Evolutionary conservation across 1,140 invertebrate species (phyloP).

Genomic region (Danaus plexippus): DNA sequence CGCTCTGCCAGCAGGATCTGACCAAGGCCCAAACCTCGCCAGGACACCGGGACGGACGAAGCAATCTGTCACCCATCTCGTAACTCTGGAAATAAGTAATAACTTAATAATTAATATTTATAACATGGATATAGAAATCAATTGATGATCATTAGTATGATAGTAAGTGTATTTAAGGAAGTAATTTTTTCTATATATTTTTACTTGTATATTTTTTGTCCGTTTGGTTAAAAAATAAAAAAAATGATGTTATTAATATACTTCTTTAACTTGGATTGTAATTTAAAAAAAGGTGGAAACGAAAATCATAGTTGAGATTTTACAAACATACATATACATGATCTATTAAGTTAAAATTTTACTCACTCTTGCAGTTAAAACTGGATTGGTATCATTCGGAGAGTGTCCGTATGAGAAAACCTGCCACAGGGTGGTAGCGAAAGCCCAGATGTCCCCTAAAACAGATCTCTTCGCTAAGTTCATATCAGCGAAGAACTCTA

Average conservation of each 20-base stretch:
- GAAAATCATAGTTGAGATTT: no score
- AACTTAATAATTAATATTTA: not conserved
- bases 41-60: constrained; percentile 83
- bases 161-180: not conserved
- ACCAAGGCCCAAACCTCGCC: constrained; percentile 88
- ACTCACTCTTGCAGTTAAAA: constrained; percentile 53
- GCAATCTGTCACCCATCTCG: constrained; percentile 79
- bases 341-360: not conserved
- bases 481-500: constrained; percentile 81
- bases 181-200: no score
- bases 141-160: not conserved
- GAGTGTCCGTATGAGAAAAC: constrained; percentile 85
- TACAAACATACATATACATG: no score
- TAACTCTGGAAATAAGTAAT: constrained; percentile 72
- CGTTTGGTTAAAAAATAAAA: no score
- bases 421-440: constrained; percentile 91
- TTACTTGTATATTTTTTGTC: no score
- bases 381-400: constrained; percentile 57
- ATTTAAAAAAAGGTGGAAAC: no score
- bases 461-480: constrained; percentile 75
- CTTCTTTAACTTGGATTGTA: no score
- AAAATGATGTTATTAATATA: no score
- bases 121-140: not conserved
- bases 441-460: constrained; percentile 88
- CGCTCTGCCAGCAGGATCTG: constrained; percentile 87